These are phyloP conservation scores for Mycetomoellerius zeteki DNA, from an alignment of 1,140 invertebrate species.

Conservation along the genomic window DNA sequence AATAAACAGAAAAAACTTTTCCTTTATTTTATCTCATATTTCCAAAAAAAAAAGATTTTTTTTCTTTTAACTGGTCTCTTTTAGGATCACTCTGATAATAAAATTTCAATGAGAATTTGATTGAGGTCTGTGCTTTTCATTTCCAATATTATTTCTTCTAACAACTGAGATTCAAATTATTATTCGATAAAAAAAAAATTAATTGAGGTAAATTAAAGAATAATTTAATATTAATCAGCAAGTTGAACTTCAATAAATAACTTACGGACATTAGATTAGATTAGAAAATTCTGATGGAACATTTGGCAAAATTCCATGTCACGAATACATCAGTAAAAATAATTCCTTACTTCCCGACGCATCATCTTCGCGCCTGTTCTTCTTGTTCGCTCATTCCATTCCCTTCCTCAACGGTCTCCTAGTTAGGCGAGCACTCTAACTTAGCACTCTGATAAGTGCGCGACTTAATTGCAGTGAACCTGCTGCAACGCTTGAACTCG, in stretches of 20 bases:
- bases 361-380: conserved; percentile 57
- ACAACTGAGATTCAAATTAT: conserved; percentile 6
- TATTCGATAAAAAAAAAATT: background rate
- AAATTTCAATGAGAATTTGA: conserved; percentile 13
- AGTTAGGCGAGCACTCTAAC: conserved; percentile 58
- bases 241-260: conserved; percentile 10
- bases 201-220: background rate
- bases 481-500: conserved; percentile 67
- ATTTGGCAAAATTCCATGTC: conserved; percentile 55
- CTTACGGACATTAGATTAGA: background rate
- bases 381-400: conserved; percentile 53
- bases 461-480: conserved; percentile 71
- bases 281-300: conserved; percentile 41
- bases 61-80: background rate
- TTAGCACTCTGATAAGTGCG: conserved; percentile 73
- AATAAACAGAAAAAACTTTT: background rate
- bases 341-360: conserved; percentile 49
- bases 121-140: background rate
- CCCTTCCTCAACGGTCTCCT: conserved; percentile 43
- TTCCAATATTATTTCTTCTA: background rate
- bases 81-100: background rate
- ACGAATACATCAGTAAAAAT: conserved; percentile 46
- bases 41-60: background rate
- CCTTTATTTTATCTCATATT: too few species aligned
- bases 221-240: background rate